Conservation (phyloP, 2,113 vertebrate species). For the Coptodon bakossiorum region DNA sequence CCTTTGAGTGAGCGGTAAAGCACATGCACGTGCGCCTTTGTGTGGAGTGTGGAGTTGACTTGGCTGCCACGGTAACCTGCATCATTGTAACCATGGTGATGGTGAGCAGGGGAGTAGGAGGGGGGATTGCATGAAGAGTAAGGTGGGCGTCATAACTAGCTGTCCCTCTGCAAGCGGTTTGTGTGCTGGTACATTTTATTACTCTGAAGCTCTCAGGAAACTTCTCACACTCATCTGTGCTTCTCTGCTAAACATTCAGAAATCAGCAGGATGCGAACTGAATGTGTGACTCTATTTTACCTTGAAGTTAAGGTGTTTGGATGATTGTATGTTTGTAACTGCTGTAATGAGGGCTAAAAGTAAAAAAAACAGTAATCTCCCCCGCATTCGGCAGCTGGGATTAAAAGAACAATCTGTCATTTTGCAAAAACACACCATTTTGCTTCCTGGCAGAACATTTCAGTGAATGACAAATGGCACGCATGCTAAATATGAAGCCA, state of each 20-base stretch:
- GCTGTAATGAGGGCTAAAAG: not conserved
- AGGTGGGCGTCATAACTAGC: conserved; percentile 12
- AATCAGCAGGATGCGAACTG: not conserved
- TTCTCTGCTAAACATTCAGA: not conserved
- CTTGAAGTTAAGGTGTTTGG: not conserved
- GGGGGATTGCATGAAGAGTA: not conserved
- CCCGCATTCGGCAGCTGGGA: not conserved
- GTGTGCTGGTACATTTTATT: not conserved
- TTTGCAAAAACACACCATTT: not conserved
- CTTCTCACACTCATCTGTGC: not conserved
- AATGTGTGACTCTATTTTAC: not conserved
- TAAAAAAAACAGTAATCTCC: rapidly evolving
- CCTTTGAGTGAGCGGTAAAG: not conserved
- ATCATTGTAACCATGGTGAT: conserved; percentile 65
- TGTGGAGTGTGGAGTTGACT: conserved; percentile 7
- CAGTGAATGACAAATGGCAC: not conserved
- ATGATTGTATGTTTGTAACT: not conserved
- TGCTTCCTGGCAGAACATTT: not conserved
- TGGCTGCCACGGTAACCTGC: conserved; percentile 61
- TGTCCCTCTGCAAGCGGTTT: not conserved
- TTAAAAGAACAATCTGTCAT: not conserved
- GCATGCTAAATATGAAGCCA: not conserved
- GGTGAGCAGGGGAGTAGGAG: not conserved
- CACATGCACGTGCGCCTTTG: conserved; percentile 18
- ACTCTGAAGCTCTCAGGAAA: not conserved